Evolutionary conservation across 2,113 vertebrate genomes (phyloP), one percentile per base, ranked within the genome.

Genomic region (Elachura formosa): DNA sequence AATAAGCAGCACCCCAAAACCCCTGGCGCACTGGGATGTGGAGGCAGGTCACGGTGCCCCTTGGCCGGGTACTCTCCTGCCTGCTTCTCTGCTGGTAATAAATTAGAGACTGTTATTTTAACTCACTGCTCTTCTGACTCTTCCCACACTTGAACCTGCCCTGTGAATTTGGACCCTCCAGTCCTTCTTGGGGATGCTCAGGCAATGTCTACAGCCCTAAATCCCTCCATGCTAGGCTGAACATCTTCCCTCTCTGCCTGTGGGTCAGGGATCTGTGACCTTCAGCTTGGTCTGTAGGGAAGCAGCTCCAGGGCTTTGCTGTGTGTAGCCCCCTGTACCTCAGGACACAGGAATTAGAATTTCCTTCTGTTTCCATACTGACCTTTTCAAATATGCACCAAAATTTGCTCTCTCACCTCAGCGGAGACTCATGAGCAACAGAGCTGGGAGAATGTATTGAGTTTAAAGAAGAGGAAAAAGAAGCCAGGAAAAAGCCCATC

Each of bases 101-200:
- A 93, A 48, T 33, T 49, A 84, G 43, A 89, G 89, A 94, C 90
- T 96, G 91, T 96, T 94, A 88, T 93, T 96, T 96, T 94, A 92
- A 72, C 63, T 80, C 34, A 10, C 40, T 69, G 49, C 25, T 93
- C 31, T 67, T 40, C 63, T 52, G 75, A 20, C 46, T 93, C 79
- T 80, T 90, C 58, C 84, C 63, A 34, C 2, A 3, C 25, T 59
- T 51, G 64, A 75, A 28, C 17, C 10, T 25, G 38, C 4, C 0
- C 45, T 20, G 0, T 0, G 7, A 29, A 12, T 48, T 75, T 58
- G 2, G 11, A 54, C 51, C 41, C 25, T 84, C 22, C 19, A 33
- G 51, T 28, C 41, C 10, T 82, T 58, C 41, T 48, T 4, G 1
- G 48, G 21, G n/a, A 55, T 46, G 14, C 38, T 51, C 71, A 59